Base-by-base conservation (phyloP, 2,888 invertebrate species). In the Clostera curtula region DNA sequence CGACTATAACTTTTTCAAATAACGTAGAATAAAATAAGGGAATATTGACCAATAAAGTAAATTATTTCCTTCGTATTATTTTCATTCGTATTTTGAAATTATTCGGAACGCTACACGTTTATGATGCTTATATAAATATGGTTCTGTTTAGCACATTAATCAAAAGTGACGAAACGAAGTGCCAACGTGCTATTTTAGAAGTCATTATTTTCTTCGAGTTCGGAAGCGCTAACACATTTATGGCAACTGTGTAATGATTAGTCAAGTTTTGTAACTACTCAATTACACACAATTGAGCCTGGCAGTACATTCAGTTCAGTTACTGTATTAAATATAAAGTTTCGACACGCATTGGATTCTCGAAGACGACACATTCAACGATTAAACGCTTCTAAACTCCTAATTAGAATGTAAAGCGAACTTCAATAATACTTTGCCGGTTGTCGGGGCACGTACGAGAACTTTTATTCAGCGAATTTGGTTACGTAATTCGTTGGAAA, bases 401-500 rank as follows among this genome's bases (percentile, higher is more conserved):
- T 67, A 68, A 69, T 69, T 70, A 68, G 59, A 64, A 63, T 65
- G 60, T 59, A 55, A 58, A 63, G 56, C 51, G 49, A 64, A 63
- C 57, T 69, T 64, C 52, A 64, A 64, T 68, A 71, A 71, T 68
- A 69, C 70, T 69, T 67, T 58, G 56, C 57, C 61, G 58, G 63
- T 69, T 64, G 65, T 71, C 59, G 57, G 53, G 58, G 64, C 67
- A 74, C 71, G 72, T 72, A 68, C 66, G 64, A 40, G 55, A 72
- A 76, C 67, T 75, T 77, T 71, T 72, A 72, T 75, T 69, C 63
- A 53, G 55, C 58, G 62, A 70, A 71, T 75, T 75, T 64, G 66
- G 70, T 69, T 73, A 68, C 63, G 69, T 76, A 75, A 76, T 79
- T 75, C 70, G 51, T 63, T 69, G 67, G 64, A 73, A 74, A 79